A percentile compares a stretch with the other conserved stretches of the same genome.
Conservation (phyloP, 2,797 vertebrate genomes). For the Poeciliopsis presidionis region DNA sequence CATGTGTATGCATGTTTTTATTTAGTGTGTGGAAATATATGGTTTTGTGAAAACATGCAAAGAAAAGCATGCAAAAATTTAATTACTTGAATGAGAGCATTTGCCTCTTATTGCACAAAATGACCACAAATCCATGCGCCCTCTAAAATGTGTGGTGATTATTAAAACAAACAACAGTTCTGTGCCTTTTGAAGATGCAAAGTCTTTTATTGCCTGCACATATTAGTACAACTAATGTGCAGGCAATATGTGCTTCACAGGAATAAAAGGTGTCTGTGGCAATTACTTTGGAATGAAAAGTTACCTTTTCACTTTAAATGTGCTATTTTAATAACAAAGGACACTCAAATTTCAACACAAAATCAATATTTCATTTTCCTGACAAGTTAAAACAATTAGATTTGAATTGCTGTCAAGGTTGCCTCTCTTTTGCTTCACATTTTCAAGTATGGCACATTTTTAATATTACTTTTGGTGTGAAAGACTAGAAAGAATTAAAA, state of each 20-base stretch:
- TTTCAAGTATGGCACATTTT: not conserved
- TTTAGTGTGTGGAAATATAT: not conserved
- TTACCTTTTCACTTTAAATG: not conserved
- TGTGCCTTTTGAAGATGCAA: not conserved
- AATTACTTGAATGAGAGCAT: not conserved
- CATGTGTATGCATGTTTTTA: not conserved
- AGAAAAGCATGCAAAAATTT: not conserved
- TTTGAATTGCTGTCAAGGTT: not conserved
- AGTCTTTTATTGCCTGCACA: not conserved
- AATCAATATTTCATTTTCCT: not conserved
- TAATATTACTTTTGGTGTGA: not conserved
- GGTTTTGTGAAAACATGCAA: not conserved
- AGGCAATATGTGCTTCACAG: not conserved
- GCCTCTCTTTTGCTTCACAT: not conserved
- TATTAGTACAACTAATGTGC: not conserved
- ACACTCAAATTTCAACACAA: not conserved
- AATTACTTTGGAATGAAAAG: constrained; percentile 1
- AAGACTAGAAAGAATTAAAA: not conserved
- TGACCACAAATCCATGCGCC: not conserved
- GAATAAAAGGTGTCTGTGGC: not conserved
- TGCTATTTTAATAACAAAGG: not conserved
- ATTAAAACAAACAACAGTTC: not conserved
- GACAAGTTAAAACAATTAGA: not conserved
- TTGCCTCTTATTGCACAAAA: not conserved
- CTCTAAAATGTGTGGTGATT: not conserved